Conservation (phyloP, 2,797 vertebrate species). For the Pantherophis alleghaniensis region DNA sequence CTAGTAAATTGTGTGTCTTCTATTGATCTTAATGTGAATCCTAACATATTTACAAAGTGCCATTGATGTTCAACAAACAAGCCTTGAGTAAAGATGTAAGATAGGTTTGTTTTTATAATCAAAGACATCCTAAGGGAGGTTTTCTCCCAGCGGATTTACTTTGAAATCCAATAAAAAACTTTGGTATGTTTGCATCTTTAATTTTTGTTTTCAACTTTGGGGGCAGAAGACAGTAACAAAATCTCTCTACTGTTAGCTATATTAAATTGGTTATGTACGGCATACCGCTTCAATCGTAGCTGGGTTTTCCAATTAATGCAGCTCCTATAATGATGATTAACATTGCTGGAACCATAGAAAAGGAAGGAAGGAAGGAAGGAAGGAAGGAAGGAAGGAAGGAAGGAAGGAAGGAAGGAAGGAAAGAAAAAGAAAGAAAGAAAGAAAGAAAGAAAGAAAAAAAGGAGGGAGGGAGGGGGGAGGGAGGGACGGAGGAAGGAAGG, state of each 20-base stretch:
- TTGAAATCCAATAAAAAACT: neutral
- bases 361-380: too few relatives aligned
- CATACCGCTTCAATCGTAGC: neutral
- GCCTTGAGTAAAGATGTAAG: slow-evolving; percentile 14
- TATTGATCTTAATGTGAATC: neutral
- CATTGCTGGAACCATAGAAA: neutral
- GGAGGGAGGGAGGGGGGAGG: too few relatives aligned
- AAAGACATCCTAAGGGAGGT: neutral
- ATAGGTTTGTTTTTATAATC: slow-evolving; percentile 1
- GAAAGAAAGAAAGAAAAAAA: too few relatives aligned
- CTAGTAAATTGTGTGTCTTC: neutral
- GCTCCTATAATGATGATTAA: neutral
- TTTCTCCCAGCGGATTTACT: neutral
- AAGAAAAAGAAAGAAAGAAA: too few relatives aligned
- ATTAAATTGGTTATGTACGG: neutral
- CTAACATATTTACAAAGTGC: neutral
- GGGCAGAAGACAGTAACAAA: neutral
- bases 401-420: too few relatives aligned
- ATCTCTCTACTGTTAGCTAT: too few relatives aligned
- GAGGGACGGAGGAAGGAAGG: too few relatives aligned
- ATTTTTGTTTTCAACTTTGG: neutral
- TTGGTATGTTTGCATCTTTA: neutral
- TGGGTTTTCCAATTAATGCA: neutral
- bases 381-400: too few relatives aligned
- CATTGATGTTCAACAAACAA: slow-evolving; percentile 28